Evolutionary conservation across 2,113 vertebrate genomes (phyloP).

Genomic region (Odontophorus gujanensis): DNA sequence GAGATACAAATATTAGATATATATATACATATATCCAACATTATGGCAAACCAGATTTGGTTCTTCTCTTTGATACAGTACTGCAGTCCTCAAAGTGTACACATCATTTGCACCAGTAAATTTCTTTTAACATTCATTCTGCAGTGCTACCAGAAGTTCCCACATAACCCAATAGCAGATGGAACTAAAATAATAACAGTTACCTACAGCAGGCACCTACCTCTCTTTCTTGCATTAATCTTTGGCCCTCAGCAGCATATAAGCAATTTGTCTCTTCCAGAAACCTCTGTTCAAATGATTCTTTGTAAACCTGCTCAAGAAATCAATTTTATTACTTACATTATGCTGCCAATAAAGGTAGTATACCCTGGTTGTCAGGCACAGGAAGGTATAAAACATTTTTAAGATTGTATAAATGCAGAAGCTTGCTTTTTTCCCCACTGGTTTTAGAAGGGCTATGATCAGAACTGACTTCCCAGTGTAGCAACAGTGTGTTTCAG

Average conservation of each 20-base stretch:
- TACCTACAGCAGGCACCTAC: constrained; percentile 36
- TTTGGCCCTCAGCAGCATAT: constrained; percentile 86
- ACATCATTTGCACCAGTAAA: neutral
- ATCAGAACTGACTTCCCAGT: neutral
- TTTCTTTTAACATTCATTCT: neutral
- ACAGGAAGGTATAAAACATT: fast-evolving
- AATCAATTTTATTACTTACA: neutral
- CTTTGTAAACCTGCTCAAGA: constrained; percentile 82
- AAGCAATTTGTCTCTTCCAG: constrained; percentile 85
- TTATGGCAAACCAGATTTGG: neutral
- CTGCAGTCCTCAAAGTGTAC: neutral
- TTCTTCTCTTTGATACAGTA: neutral
- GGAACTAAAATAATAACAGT: neutral
- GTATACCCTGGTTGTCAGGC: neutral
- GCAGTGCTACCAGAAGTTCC: neutral
- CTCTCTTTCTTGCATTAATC: constrained; percentile 87
- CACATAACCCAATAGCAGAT: neutral
- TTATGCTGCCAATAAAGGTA: neutral
- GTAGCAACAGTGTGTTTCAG: neutral
- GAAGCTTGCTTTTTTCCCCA: neutral
- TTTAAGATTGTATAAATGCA: neutral
- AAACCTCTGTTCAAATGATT: constrained; percentile 84
- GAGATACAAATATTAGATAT: no score
- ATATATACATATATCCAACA: neutral
- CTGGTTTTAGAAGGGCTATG: neutral